These are phyloP conservation scores for Trypoxylon attenuatum DNA, from an alignment of 2,888 invertebrate genomes.

Conservation along the genomic window DNA sequence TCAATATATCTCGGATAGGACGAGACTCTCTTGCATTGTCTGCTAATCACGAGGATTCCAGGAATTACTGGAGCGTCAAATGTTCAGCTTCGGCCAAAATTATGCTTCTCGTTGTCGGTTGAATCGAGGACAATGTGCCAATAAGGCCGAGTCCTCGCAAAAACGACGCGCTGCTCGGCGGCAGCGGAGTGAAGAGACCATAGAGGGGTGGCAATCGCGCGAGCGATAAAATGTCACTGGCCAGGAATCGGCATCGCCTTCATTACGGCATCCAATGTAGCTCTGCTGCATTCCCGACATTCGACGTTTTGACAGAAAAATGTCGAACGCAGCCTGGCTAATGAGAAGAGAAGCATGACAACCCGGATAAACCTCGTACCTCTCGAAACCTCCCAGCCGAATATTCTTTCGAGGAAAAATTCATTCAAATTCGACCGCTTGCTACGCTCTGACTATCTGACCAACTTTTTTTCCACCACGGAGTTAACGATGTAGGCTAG, in stretches of 20 bases:
- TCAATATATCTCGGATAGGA: background rate
- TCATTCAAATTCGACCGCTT: too few relatives aligned
- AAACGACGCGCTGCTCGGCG: background rate
- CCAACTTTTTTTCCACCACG: too few relatives aligned
- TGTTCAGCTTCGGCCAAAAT: background rate
- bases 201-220: too few relatives aligned
- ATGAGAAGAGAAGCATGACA: too few relatives aligned
- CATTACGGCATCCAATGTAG: slow-evolving; percentile 1
- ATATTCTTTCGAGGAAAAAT: too few relatives aligned
- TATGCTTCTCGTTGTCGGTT: background rate
- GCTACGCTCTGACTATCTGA: too few relatives aligned
- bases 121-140: background rate
- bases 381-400: too few relatives aligned
- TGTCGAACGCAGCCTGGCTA: slow-evolving; percentile 44
- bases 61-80: background rate
- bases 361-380: too few relatives aligned
- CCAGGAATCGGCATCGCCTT: background rate
- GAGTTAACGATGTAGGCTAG: too few relatives aligned
- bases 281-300: slow-evolving; percentile 2
- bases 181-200: background rate
- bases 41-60: too few relatives aligned
- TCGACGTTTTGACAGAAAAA: slow-evolving; percentile 14
- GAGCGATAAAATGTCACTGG: background rate
- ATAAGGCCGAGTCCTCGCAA: background rate
- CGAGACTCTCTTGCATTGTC: too few relatives aligned